Base-by-base conservation (phyloP, 2,888 invertebrate species). In the Acleris sparsana region DNA sequence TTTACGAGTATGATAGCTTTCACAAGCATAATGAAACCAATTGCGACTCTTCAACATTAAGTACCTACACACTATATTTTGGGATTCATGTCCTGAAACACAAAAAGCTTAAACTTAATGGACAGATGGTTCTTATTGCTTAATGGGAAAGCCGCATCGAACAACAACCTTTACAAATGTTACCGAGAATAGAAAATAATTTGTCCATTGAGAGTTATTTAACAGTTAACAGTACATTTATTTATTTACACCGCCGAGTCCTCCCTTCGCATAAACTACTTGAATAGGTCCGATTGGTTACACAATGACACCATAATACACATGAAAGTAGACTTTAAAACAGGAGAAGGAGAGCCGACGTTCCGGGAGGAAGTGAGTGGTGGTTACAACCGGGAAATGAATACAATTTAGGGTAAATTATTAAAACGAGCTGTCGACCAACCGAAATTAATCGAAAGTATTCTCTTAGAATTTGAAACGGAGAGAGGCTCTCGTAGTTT, bases 391-490 rank as follows among this genome's bases (percentile, higher is more conserved):
- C 66, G 71, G 58, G 69, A 73, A 75, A 72, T 76, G 72, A 73
- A 77, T 73, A 78, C 74, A 74, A 77, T 79, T 75, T 75, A 73
- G 76, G 74, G 80, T 85, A 79, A 85, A 86, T 87, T 84, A 86
- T 85, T 87, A 84, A 87, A 86, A 82, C 82, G 80, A 80, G 80
- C 82, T 82, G 84, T 86, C 85, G 84, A 84, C 85, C 82, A 78
- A 81, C 79, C 73, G 73, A 83, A 85, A 86, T 87, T 87, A 86
- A 87, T 86, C 81, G 86, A 84, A 84, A 86, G 83, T 84, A 86
- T 86, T 86, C 79, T 75, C 77, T 82, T 80, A 77, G 83, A 84
- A 86, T 85, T 86, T 75, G 74, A 75, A 84, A 82, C 74, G 75
- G 80, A 64, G 67, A 65, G 75, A 65, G 72, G 71, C 70, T 69